These are phyloP conservation scores for Oryctes rhinoceros DNA, from an alignment of 1,140 invertebrate species.

Conservation along the genomic window DNA sequence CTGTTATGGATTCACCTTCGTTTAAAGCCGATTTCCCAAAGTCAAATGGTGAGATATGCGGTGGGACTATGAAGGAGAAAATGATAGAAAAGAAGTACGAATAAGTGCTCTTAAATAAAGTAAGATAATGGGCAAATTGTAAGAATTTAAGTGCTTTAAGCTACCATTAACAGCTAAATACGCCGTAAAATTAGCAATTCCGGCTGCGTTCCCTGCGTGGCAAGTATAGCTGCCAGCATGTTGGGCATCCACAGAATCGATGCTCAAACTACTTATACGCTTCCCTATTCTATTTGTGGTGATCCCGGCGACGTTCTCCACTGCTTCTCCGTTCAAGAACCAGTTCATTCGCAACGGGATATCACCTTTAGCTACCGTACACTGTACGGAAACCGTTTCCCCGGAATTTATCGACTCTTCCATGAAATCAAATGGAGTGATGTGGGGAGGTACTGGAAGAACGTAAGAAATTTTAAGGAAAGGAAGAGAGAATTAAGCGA, in stretches of 20 bases:
- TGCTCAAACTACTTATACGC: conserved; percentile 78
- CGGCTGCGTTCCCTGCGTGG: conserved; percentile 77
- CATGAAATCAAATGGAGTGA: conserved; percentile 71
- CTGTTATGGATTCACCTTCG: conserved; percentile 64
- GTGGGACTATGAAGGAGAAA: conserved; percentile 58
- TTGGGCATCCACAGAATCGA: conserved; percentile 77
- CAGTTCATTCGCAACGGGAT: conserved; percentile 78
- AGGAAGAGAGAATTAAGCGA: conserved; percentile 46
- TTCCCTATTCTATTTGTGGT: conserved; percentile 77
- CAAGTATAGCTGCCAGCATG: conserved; percentile 86
- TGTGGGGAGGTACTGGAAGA: conserved; percentile 61
- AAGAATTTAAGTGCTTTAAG: neutral
- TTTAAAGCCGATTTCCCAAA: conserved; percentile 64
- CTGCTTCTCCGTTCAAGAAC: conserved; percentile 76
- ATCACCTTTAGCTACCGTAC: conserved; percentile 81
- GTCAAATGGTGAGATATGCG: conserved; percentile 64
- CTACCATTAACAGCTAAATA: conserved; percentile 78
- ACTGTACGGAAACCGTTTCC: conserved; percentile 78
- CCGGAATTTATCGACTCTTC: conserved; percentile 83
- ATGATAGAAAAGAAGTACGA: neutral
- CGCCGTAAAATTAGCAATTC: conserved; percentile 74
- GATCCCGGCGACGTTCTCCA: conserved; percentile 73
- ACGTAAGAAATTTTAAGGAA: neutral
- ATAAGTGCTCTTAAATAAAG: neutral
- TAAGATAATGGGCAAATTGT: neutral